These are phyloP conservation scores for Aplysia californica DNA, from an alignment of 1,140 invertebrate genomes.

Conservation along the genomic window DNA sequence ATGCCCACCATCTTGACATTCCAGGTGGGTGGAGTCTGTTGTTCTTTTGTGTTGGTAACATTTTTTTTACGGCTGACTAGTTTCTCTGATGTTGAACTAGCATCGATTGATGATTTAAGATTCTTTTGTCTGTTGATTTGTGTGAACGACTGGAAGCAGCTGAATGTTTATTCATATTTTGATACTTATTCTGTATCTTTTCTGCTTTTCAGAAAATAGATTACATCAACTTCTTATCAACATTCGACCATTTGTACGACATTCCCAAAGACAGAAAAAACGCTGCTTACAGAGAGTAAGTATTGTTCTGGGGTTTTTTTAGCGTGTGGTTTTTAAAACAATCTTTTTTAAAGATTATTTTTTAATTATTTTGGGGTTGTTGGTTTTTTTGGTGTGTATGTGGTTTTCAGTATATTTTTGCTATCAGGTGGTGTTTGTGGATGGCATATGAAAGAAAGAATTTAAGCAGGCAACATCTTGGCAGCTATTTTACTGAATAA, in stretches of 20 bases:
- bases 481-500: background rate
- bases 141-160: too few species aligned
- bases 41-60: too few species aligned
- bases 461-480: background rate
- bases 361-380: background rate
- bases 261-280: constrained; percentile 95
- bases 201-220: constrained; percentile 84
- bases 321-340: too few species aligned
- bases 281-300: constrained; percentile 85
- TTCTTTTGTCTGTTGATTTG: too few species aligned
- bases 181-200: background rate
- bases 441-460: background rate
- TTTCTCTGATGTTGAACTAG: too few species aligned
- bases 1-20: too few species aligned
- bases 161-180: background rate
- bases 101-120: too few species aligned
- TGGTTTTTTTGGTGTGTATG: background rate
- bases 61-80: too few species aligned
- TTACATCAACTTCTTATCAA: constrained; percentile 94
- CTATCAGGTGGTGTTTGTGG: background rate
- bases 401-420: background rate
- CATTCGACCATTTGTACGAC: constrained; percentile 96
- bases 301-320: too few species aligned
- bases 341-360: too few species aligned
- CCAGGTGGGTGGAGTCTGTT: too few species aligned